phyloP scores from a whole-genome alignment of 2,888 invertebrate species.

The Callinectes sapidus region DNA sequence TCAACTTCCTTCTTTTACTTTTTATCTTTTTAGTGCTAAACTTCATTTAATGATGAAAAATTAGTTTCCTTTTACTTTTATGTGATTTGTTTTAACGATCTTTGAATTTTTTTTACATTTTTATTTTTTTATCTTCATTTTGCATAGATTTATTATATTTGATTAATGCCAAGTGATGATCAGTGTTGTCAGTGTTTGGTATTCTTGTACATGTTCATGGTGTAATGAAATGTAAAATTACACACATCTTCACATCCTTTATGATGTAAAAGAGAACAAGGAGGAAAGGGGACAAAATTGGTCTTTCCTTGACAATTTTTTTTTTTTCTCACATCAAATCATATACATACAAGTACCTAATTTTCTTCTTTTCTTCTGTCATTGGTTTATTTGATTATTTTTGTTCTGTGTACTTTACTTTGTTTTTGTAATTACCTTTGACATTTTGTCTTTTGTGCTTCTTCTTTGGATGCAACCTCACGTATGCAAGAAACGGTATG shows the following conservation, averaged over 20 bases:
- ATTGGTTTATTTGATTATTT: background rate
- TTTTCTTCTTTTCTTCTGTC: background rate
- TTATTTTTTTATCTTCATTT: background rate
- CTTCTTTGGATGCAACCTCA: constrained; percentile 1
- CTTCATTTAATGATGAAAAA: no score
- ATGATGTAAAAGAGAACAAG: background rate
- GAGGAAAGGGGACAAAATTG: background rate
- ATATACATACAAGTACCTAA: background rate
- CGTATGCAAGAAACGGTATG: constrained; percentile 9
- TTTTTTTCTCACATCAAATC: background rate
- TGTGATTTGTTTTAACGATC: no score
- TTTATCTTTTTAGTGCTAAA: no score
- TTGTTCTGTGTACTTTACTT: background rate
- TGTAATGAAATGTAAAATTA: background rate
- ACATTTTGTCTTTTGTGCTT: background rate
- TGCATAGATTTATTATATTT: background rate
- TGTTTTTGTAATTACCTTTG: background rate
- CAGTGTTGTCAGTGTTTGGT: background rate
- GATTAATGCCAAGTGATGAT: background rate
- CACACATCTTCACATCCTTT: background rate
- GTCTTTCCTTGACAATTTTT: background rate
- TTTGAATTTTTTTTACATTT: no score
- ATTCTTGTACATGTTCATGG: background rate
- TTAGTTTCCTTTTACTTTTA: no score
- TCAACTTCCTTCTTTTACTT: no score